Conservation (phyloP, 2,888 invertebrate species). For the Dynastes grantii region DNA sequence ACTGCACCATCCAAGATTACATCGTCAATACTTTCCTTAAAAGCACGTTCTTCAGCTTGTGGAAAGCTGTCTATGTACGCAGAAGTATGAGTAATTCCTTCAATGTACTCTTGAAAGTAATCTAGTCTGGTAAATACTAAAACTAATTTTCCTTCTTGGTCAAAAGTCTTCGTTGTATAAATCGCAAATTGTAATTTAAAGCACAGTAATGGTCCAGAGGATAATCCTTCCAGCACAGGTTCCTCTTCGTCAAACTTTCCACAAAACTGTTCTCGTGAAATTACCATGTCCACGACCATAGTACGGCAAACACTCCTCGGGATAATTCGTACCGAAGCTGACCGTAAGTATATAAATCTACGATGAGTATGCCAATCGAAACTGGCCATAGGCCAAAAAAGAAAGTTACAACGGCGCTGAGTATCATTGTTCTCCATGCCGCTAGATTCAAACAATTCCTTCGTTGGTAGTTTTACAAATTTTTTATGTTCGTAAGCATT, state of each 20-base stretch:
- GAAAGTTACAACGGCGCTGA: slow-evolving; percentile 13
- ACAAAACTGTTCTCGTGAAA: slow-evolving; percentile 49
- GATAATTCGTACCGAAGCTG: slow-evolving; percentile 27
- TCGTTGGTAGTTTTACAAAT: slow-evolving; percentile 34
- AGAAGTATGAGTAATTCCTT: slow-evolving; percentile 15
- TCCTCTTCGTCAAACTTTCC: not conserved
- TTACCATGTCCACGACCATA: slow-evolving; percentile 16
- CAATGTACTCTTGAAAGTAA: slow-evolving; percentile 45
- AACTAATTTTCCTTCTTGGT: not conserved
- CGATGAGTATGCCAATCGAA: not conserved
- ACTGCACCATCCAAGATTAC: not conserved
- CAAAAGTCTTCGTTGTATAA: slow-evolving; percentile 44
- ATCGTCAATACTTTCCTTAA: slow-evolving; percentile 34
- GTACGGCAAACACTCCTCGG: slow-evolving; percentile 10
- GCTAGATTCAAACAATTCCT: slow-evolving; percentile 7
- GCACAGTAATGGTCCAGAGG: slow-evolving; percentile 50
- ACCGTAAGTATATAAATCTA: slow-evolving; percentile 23
- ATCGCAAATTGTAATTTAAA: slow-evolving; percentile 46
- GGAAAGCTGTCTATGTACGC: slow-evolving; percentile 8
- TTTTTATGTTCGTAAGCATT: slow-evolving; percentile 9
- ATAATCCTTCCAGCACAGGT: slow-evolving; percentile 13
- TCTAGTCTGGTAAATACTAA: slow-evolving; percentile 53
- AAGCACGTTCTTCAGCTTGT: not conserved
- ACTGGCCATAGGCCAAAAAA: slow-evolving; percentile 43
- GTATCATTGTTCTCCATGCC: not conserved